Evolutionary conservation across 1,140 invertebrate genomes (phyloP), one percentile per base, ranked within the genome.

Genomic region (Hermatobates lingyangjiaoensis): DNA sequence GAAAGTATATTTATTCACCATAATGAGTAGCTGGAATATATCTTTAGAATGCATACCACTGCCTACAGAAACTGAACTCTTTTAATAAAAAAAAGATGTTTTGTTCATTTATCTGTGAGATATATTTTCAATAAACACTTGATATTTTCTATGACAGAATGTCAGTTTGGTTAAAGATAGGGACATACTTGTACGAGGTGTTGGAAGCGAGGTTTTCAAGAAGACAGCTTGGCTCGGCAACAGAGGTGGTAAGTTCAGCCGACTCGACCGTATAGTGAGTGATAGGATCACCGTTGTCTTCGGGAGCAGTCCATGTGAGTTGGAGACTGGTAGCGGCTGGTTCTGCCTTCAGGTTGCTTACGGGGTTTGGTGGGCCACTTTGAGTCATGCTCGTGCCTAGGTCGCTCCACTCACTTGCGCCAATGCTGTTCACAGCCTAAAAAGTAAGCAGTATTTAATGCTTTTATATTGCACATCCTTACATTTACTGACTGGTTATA

Each of bases 371-470:
- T 5, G 81, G 74, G 0, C 85, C 78, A 20, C 83, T 77, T 14
- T 78, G 79, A 12, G 80, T 84, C 27, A 72, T 63, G 10, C 76
- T 74, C 46, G 74, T 73, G 10, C 44, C 54, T 21, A 54, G n/a
- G 15, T 50, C 64, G n/a, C 84, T 86, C 68, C 75, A 81, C 18
- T 72, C 68, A 49, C 86, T 80, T 27, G 68, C 65, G 2, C 87
- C 87, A 39, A 84, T 83, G 38, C 71, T 71, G 65, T 90, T 92
- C 23, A 69, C 72, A 15, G 87, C 85, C 68, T 77, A 70, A 4
- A 51, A 47, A 48, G 27, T 34, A 49, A 48, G n/a, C n/a, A n/a
- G n/a, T n/a, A n/a, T n/a, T n/a, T 52, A 30, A 2, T 25, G 30
- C 10, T 34, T 20, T 30, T 45, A 26, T 12, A n/a, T n/a, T n/a